Conservation (phyloP, 2,888 invertebrate genomes). For the Brachynemurus nebulosus region DNA sequence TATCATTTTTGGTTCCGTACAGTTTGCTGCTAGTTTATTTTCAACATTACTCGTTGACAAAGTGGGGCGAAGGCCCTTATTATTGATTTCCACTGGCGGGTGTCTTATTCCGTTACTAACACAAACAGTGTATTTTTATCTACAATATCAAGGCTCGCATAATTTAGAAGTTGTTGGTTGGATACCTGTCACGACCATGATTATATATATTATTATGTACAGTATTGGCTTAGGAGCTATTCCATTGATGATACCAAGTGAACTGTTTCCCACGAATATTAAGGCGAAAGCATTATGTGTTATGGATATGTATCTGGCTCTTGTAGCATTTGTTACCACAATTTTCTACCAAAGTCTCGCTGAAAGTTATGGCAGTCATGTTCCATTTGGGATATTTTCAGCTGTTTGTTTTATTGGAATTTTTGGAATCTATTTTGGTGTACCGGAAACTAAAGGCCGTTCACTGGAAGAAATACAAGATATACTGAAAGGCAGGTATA, state of each 20-base stretch:
- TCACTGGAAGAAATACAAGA: conserved; percentile 45
- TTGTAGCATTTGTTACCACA: conserved; percentile 28
- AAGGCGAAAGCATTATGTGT: conserved; percentile 34
- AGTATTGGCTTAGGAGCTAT: conserved; percentile 31
- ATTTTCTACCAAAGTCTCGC: conserved; percentile 30
- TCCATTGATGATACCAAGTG: conserved; percentile 31
- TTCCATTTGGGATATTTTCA: conserved; percentile 44
- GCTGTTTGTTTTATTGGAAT: conserved; percentile 38
- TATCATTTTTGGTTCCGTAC: conserved; percentile 38
- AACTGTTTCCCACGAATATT: conserved; percentile 33
- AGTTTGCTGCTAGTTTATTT: conserved; percentile 30
- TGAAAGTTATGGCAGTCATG: conserved; percentile 38
- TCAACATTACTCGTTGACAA: conserved; percentile 41
- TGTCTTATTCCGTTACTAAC: conserved; percentile 24
- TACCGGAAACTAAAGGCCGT: conserved; percentile 50
- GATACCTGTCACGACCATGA: conserved; percentile 29
- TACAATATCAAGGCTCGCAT: conserved; percentile 23
- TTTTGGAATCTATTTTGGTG: conserved; percentile 31
- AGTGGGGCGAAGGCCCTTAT: conserved; percentile 42
- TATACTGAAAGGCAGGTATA: background rate
- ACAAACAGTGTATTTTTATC: conserved; percentile 27
- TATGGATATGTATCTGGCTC: conserved; percentile 31
- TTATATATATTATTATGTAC: conserved; percentile 29
- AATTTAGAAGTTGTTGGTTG: conserved; percentile 24
- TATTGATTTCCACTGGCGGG: conserved; percentile 40